Percentiles rank a stretch among this genome's conserved stretches.
Conservation (phyloP, 2,113 vertebrate genomes). For the Eulemur rufifrons region DNA sequence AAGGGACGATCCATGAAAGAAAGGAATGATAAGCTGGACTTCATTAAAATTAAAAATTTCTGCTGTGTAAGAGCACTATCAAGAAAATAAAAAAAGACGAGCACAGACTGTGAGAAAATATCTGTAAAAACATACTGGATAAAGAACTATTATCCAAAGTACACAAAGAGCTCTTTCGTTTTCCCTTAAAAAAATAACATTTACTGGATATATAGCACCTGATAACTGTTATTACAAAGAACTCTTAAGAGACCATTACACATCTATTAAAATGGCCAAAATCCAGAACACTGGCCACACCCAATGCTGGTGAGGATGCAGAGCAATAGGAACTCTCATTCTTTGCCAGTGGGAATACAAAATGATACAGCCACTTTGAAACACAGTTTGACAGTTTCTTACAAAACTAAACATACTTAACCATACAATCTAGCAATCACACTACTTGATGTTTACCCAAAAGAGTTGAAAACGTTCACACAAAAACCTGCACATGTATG, state of each 20-base stretch:
- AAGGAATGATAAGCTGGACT: background rate
- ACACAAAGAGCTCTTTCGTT: background rate
- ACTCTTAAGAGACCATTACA: background rate
- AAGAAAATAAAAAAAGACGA: background rate
- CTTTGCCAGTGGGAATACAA: background rate
- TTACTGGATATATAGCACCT: no score
- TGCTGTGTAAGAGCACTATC: background rate
- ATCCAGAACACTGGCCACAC: background rate
- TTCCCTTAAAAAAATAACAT: no score
- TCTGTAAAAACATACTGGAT: background rate
- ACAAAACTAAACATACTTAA: background rate
- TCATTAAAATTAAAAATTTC: background rate
- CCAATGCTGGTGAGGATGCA: background rate
- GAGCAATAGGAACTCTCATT: background rate
- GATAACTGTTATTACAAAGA: background rate
- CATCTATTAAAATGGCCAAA: background rate
- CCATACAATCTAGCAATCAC: background rate
- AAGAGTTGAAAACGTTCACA: background rate
- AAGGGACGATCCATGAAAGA: background rate
- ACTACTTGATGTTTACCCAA: background rate
- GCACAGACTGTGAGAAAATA: background rate
- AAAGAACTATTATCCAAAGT: background rate
- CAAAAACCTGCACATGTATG: background rate
- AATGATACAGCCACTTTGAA: background rate
- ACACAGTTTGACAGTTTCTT: background rate